Base-by-base conservation (phyloP, 2,797 vertebrate genomes). In the Chromobotia macracanthus region DNA sequence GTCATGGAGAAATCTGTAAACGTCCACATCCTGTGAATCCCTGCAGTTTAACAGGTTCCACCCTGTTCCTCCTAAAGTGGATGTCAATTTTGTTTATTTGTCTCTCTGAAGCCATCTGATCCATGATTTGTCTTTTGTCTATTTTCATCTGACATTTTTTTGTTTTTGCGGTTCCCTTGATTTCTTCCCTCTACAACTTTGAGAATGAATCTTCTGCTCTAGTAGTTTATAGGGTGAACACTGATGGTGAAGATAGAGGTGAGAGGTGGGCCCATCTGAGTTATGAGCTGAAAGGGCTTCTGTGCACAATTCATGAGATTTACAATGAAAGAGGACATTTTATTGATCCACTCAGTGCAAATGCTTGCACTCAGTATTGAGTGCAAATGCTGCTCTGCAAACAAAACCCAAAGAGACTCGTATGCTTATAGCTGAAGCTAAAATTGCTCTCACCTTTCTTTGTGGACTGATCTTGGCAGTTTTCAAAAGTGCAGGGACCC, bases 401-500 rank as follows among this genome's bases (percentile, higher is more conserved):
- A 75, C 53, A 28, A 31, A 19, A 75, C 35, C 23, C 28, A 38
- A 68, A 74, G 55, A 51, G 71, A 63, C 60, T n/a, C 28, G 61
- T 1, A 19, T 12, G 8, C 25, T 28, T n/a, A 25, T 48, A 25
- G 51, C 60, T 68, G 31, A 44, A 48, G 25, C 15, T 46, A 3
- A 58, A 35, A 77, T 60, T 25, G 15, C 50, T 19, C 66, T 80
- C 56, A 98, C 97, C 97, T 90, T 98, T 99, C 88, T 96, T 99
- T 53, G 95, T 93, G 79, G 95, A 93, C 83, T 95, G 95, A 60
- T 98, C 96, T 79, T 95, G 94, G 86, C 97, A 99, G 85, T 91
- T 98, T 90, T 99, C 97, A 53, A 92, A 96, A 72, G 96, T 97
- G 83, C 97, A 99, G 0, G 97, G 96, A 81, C 97, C 97, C 97